Conservation (phyloP, 2,888 invertebrate genomes). For the Ditylenchus weischeri region DNA sequence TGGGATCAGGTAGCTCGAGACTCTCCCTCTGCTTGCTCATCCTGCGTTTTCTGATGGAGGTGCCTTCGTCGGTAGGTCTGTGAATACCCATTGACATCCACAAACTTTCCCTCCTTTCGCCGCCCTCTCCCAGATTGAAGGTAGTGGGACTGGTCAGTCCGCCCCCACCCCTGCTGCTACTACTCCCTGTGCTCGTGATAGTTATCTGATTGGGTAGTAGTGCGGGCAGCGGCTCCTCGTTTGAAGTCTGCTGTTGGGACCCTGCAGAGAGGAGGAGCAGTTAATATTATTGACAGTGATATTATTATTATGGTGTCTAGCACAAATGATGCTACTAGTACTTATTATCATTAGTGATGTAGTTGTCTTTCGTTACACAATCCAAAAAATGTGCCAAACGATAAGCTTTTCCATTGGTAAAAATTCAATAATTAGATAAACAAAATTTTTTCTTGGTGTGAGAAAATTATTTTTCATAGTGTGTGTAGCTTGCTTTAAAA, state of each 20-base stretch:
- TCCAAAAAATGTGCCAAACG: too few relatives aligned
- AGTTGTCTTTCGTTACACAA: too few relatives aligned
- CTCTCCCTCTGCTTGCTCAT: conserved; percentile 31
- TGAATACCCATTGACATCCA: conserved; percentile 37
- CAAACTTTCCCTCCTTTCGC: conserved; percentile 19
- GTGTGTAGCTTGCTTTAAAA: too few relatives aligned
- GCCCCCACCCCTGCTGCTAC: not conserved
- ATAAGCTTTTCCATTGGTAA: too few relatives aligned
- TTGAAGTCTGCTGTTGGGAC: not conserved
- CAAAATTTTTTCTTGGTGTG: too few relatives aligned
- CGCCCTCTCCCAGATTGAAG: not conserved
- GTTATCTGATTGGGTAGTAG: not conserved
- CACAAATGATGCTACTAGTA: not conserved
- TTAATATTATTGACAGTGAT: not conserved
- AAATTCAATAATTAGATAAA: too few relatives aligned
- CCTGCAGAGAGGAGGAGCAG: not conserved
- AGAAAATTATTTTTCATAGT: too few relatives aligned
- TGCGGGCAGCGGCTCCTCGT: not conserved
- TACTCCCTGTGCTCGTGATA: conserved; percentile 1
- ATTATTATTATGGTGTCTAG: not conserved
- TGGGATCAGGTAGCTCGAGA: conserved; percentile 17
- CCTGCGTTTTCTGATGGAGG: conserved; percentile 30
- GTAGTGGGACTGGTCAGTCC: not conserved
- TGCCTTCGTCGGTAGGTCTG: conserved; percentile 25
- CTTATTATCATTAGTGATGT: too few relatives aligned